Base-by-base conservation (phyloP, 2,113 vertebrate genomes). In the Vicugna pacos region DNA sequence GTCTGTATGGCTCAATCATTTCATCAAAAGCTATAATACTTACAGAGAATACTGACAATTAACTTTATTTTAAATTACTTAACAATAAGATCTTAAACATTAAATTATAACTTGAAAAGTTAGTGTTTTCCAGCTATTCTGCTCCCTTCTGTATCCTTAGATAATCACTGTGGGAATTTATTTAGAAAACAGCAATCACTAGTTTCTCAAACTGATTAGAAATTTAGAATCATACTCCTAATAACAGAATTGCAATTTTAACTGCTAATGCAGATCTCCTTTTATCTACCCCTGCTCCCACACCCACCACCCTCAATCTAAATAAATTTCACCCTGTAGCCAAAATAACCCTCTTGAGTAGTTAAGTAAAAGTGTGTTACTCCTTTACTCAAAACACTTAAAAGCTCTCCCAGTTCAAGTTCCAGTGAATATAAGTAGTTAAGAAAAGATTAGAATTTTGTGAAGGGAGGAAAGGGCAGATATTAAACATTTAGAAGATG, bases 1-100 rank as follows among this genome's bases (percentile, higher is more conserved):
- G 99, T 96, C 99, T 99, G 96, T 99, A 99, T 1, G 99, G 99
- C 98, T 99, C 99, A 88, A 99, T 99, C 99, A 99, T 98, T 98
- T 99, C 99, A 98, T 99, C 99, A 97, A 99, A 99, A 95, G 99
- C 99, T 50, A 98, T 75, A 98, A 99, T 98, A 94, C 99, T 99
- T 95, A 30, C 80, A 72, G 24, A 38, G 9, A 96, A 94, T 58
- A 87, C 32, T 54, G 56, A 62, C 76, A 46, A 95, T 92, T 20
- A 94, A 70, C 8, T 9, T 16, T 20, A 92, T 94, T 96, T 96
- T 67, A 87, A 38, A 46, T 83, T 89, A 93, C 5, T 16, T 60
- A 67, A 91, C 2, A 54, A 8, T 48, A 84, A 86, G 28, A 92
- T 86, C 64, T 70, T 91, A 70, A 93, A 82, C 6, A 79, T 6